These are phyloP conservation scores for Oryzias melastigma DNA, from an alignment of 2,113 vertebrate genomes.

Conservation along the genomic window DNA sequence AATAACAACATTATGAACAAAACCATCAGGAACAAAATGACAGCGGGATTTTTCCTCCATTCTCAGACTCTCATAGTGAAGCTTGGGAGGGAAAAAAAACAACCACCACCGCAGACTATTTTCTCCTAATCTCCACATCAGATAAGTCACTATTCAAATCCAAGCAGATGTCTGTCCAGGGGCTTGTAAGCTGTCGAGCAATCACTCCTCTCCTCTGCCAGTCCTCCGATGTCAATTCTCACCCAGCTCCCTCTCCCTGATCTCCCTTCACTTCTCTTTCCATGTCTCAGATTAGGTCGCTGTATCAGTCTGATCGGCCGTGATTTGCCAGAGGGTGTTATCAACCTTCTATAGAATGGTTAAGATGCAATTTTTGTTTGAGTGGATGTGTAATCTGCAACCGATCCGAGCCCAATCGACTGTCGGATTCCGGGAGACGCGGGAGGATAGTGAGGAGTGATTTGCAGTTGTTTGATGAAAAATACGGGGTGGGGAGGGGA, in stretches of 20 bases:
- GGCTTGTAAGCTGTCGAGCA: constrained; percentile 36
- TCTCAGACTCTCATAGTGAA: background rate
- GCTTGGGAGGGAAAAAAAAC: background rate
- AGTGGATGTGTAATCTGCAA: constrained; percentile 3
- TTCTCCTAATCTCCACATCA: constrained; percentile 52
- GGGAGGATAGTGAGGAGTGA: background rate
- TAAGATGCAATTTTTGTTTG: constrained; percentile 27
- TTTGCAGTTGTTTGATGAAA: too few species aligned
- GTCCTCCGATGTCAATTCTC: constrained; percentile 34
- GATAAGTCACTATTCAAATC: constrained; percentile 49
- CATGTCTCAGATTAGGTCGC: constrained; percentile 14
- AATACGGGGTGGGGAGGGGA: too few species aligned
- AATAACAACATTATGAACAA: constrained; percentile 46
- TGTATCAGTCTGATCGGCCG: constrained; percentile 12
- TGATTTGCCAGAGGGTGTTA: background rate
- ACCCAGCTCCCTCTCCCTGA: constrained; percentile 2
- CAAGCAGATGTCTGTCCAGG: constrained; percentile 28
- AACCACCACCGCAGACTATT: constrained; percentile 3
- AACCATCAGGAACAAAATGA: constrained; percentile 30
- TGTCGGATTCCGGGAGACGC: background rate
- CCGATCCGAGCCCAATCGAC: background rate
- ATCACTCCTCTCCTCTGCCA: constrained; percentile 20
- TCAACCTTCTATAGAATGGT: background rate
- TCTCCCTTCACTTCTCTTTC: constrained; percentile 9
- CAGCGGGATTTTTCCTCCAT: background rate